Evolutionary conservation across 2,888 invertebrate genomes (phyloP), one percentile per base, ranked within the genome.

Genomic region (Eudemis profundana): DNA sequence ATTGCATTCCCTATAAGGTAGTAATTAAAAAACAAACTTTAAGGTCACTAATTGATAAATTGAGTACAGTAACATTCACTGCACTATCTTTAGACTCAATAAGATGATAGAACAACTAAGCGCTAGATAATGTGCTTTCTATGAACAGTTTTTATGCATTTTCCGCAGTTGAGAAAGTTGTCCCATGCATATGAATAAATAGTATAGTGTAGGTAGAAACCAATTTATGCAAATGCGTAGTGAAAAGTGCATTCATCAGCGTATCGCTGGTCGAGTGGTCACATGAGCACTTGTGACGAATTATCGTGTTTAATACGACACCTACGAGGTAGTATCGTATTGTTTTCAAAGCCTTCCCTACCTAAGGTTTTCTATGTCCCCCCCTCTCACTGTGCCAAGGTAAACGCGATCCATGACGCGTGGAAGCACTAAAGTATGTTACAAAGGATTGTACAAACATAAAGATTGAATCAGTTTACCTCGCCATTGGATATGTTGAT

Each of bases 401-500:
- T 62, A 62, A 66, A 62, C 61, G 51, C 36, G 51, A 53, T 50
- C 42, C 27, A 42, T 56, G 61, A 68, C 65, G 61, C 68, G 68
- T 61, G 57, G 60, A 65, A 36, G 50, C 27, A 21, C 44, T 15
- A 21, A 50, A 40, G 17, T 23, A 44, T 36, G n/a, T 40, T 21
- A 19, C 44, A 36, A 2, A 17, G 3, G 4, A 46, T 4, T 7
- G 17, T 50, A 23, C 40, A 42, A 56, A 53, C 62, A 61, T 50
- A 38, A 57, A 66, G 61, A 50, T 61, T 60, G 63, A 56, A 44
- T 61, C 63, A 64, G 44, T 69, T 93, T 93, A 96, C 96, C 95
- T 98, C 98, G 90, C 97, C 97, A 94, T 95, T 97, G 83, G 95
- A 95, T 85, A 97, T 95, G 94, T 98, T 97, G 93, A 97, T 97